Evolutionary conservation across 2,113 vertebrate species (phyloP).

Genomic region (Acrocephalus kingi): DNA sequence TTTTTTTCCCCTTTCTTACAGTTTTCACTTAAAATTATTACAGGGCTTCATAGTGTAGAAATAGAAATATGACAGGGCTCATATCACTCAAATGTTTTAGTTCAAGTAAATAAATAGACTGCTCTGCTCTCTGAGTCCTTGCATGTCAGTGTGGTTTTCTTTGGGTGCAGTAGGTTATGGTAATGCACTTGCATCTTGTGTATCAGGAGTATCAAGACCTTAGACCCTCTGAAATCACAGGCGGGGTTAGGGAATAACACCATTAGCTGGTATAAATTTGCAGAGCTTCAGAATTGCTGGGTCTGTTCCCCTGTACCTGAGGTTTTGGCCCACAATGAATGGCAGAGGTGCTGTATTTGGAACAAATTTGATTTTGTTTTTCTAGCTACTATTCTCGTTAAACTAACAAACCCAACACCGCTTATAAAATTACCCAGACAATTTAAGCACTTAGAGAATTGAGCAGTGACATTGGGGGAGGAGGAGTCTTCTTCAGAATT

Average conservation of each 20-base stretch:
- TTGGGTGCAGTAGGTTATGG: background rate
- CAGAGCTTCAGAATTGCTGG: background rate
- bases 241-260: background rate
- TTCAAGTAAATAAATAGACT: background rate
- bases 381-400: background rate
- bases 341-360: background rate
- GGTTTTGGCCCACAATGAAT: background rate
- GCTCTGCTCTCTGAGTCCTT: background rate
- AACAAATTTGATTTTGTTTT: background rate
- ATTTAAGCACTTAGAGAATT: background rate
- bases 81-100: background rate
- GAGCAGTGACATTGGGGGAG: background rate
- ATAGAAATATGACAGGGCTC: background rate
- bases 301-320: background rate
- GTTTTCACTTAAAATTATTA: background rate
- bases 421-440: background rate
- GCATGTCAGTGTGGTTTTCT: background rate
- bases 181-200: background rate
- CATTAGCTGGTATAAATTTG: background rate
- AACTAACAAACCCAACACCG: background rate
- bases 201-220: background rate
- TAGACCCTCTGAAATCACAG: background rate
- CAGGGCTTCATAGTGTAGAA: background rate
- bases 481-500: background rate
- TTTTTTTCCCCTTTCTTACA: background rate